Percentiles rank a stretch among this genome's conserved stretches.
These are phyloP conservation scores for Brenthis hecate DNA, from an alignment of 2,888 invertebrate species.

Conservation along the genomic window DNA sequence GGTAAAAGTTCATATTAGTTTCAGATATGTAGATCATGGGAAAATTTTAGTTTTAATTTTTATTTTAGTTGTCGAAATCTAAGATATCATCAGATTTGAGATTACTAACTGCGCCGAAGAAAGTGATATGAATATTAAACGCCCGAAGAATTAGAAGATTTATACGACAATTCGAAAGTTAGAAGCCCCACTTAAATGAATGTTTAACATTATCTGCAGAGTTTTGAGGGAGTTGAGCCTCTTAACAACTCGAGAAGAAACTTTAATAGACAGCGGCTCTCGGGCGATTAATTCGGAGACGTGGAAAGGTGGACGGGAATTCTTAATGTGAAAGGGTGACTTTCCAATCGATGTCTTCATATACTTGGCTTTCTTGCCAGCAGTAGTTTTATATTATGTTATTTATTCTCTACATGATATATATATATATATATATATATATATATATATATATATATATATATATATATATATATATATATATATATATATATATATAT, in stretches of 20 bases:
- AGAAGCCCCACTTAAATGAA: conserved; percentile 76
- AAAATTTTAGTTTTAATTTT: too few relatives aligned
- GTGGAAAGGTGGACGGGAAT: conserved; percentile 76
- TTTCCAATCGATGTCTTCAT: conserved; percentile 47
- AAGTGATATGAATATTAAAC: conserved; percentile 82
- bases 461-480: too few relatives aligned
- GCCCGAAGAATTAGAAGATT: conserved; percentile 78
- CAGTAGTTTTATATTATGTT: not conserved
- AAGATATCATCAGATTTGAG: not conserved
- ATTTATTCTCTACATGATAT: too few relatives aligned
- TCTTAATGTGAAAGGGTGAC: conserved; percentile 72
- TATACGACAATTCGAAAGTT: conserved; percentile 77
- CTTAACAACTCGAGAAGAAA: conserved; percentile 78
- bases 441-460: too few relatives aligned
- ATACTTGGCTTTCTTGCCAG: not conserved
- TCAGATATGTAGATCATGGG: too few relatives aligned
- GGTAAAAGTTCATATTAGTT: too few relatives aligned
- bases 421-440: too few relatives aligned
- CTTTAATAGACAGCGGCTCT: conserved; percentile 78
- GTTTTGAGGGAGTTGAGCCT: conserved; percentile 75
- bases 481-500: too few relatives aligned
- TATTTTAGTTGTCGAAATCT: not conserved
- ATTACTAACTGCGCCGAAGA: conserved; percentile 11
- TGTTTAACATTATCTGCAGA: conserved; percentile 80
- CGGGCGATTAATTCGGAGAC: conserved; percentile 78